These are phyloP conservation scores for Neodiprion lecontei DNA, from an alignment of 1,140 invertebrate species.

Conservation along the genomic window DNA sequence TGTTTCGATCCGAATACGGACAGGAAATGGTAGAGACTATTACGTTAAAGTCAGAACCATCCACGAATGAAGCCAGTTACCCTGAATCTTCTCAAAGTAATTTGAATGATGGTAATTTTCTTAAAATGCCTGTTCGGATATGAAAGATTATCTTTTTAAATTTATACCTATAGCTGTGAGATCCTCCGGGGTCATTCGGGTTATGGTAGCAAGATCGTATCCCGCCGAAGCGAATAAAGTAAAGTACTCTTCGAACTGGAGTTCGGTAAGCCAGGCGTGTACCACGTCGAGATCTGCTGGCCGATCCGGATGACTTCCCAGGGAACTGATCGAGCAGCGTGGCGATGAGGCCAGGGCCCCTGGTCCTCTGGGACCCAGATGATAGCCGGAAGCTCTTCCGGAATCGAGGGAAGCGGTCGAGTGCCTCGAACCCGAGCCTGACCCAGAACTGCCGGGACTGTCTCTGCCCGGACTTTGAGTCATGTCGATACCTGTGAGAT, in stretches of 20 bases:
- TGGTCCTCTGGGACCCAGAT: constrained; percentile 61
- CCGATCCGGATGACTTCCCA: constrained; percentile 70
- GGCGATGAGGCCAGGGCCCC: constrained; percentile 61
- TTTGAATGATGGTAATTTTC: too few species aligned
- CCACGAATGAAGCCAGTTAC: neutral
- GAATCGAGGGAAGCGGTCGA: constrained; percentile 93
- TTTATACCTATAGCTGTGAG: constrained; percentile 74
- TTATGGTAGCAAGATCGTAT: constrained; percentile 97
- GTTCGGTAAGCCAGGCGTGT: constrained; percentile 91
- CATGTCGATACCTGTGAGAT: constrained; percentile 66
- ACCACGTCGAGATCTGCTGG: constrained; percentile 83
- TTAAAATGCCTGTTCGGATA: too few species aligned
- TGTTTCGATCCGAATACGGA: too few species aligned
- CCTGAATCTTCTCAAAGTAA: too few species aligned
- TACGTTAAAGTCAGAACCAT: too few species aligned
- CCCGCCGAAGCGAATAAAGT: constrained; percentile 92
- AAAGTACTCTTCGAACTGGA: constrained; percentile 97
- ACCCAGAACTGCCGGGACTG: constrained; percentile 88
- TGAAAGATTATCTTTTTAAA: neutral
- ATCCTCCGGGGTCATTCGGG: constrained; percentile 97
- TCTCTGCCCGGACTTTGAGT: constrained; percentile 86
- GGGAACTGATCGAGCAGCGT: constrained; percentile 77
- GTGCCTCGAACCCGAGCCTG: constrained; percentile 85
- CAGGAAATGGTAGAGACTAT: too few species aligned
- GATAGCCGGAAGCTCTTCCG: constrained; percentile 82